Evolutionary conservation across 2,113 vertebrate species (phyloP).

Genomic region (Takifugu flavidus): DNA sequence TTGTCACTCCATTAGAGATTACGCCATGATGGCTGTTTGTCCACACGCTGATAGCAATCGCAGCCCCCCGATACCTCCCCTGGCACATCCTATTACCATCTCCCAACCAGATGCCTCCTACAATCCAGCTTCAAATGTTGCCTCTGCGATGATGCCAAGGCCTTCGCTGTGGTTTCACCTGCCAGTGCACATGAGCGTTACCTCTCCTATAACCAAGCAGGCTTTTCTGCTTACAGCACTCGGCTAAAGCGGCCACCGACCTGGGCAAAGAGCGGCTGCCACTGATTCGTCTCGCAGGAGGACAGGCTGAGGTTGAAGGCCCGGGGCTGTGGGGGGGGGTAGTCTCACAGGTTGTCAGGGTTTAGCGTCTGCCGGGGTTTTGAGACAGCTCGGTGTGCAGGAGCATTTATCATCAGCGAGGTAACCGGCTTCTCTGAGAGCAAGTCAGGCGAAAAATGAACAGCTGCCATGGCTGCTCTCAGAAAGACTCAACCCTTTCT

Average conservation of each 20-base stretch:
- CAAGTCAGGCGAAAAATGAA: conserved; percentile 87
- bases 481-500: conserved; percentile 41
- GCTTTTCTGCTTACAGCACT: conserved; percentile 26
- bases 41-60: conserved; percentile 47
- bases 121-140: conserved; percentile 42
- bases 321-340: conserved; percentile 24
- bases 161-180: conserved; percentile 46
- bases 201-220: conserved; percentile 37
- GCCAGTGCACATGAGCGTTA: conserved; percentile 49
- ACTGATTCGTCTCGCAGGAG: conserved; percentile 52
- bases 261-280: conserved; percentile 27
- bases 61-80: conserved; percentile 29
- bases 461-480: conserved; percentile 77
- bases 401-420: conserved; percentile 77
- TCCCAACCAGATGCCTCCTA: conserved; percentile 27
- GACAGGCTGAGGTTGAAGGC: conserved; percentile 51
- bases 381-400: conserved; percentile 63
- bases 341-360: conserved; percentile 64
- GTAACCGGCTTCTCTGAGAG: conserved; percentile 77
- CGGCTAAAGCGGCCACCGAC: conserved; percentile 25
- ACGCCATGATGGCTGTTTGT: conserved; percentile 36
- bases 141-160: conserved; percentile 35
- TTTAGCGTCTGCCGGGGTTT: conserved; percentile 64
- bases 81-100: conserved; percentile 47
- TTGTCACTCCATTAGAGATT: conserved; percentile 46